These are phyloP conservation scores for Eilema sororculum DNA, from an alignment of 2,888 invertebrate genomes.

Conservation along the genomic window DNA sequence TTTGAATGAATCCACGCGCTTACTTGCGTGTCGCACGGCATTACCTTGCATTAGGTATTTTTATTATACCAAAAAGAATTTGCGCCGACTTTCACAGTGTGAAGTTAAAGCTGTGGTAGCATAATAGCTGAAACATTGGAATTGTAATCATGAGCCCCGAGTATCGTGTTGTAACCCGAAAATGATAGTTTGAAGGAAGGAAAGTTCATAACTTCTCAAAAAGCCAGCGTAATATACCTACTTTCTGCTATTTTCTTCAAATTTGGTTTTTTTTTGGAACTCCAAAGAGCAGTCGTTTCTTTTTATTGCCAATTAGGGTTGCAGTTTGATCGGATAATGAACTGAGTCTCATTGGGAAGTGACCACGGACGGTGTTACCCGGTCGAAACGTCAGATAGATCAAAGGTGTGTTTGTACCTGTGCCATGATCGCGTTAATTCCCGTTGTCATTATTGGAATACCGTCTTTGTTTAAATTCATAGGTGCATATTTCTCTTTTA, in stretches of 20 bases:
- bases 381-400: no score
- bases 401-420: no score
- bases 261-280: neutral
- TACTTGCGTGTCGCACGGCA: constrained; percentile 77
- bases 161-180: neutral
- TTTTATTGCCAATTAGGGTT: neutral
- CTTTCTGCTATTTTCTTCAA: neutral
- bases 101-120: constrained; percentile 33
- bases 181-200: neutral
- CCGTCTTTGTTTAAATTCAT: neutral
- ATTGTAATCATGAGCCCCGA: neutral
- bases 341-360: neutral
- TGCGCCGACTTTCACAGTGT: constrained; percentile 39
- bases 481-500: neutral
- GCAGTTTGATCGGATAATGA: neutral
- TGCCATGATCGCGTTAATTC: no score
- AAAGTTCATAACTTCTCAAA: neutral
- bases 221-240: no score
- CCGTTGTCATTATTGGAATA: no score
- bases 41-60: constrained; percentile 63
- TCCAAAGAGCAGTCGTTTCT: neutral
- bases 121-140: neutral
- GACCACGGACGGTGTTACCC: no score
- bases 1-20: constrained; percentile 80
- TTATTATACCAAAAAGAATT: constrained; percentile 55